Evolutionary conservation across 1,140 invertebrate species (phyloP), one percentile per base, ranked within the genome.

Genomic region (Himalopsyche phryganea): DNA sequence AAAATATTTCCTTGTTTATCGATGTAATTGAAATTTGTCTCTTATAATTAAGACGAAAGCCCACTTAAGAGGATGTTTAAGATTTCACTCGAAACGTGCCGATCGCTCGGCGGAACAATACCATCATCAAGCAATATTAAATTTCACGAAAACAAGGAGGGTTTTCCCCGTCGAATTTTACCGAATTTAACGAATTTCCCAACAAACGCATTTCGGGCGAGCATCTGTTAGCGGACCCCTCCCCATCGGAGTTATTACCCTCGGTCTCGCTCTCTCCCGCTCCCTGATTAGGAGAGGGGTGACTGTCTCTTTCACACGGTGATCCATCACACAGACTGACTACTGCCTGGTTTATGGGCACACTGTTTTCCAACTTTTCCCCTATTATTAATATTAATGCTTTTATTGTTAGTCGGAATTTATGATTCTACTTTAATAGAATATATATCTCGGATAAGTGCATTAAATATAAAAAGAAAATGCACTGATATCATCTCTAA

Each of bases 301-400:
- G 38, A 9, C 7, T 17, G n/a, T 59, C 57, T 52, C 57, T 32
- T 9, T 59, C 49, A 18, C 57, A 52, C 57, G 57, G 57, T 59
- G 49, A 59, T 59, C 57, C 57, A 52, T 59, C 57, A 59, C 57
- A 3, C 4, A 28, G 23, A 28, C 40, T 44, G 55, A 58, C 55
- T 50, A 48, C 47, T 44, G 45, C 32, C 36, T 35, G 48, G 47
- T 50, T 50, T 42, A 13, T 10, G n/a, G 15, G 23, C 11, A 15
- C 48, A 15, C 42, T 4, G 41, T n/a, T 36, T 50, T 35, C 50
- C 40, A 50, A 51, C 38, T 45, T 33, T 50, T 50, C 7, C 4
- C 15, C 35, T 50, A 50, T 19, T 19, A 19, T 10, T 41, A 35
- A 36, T 33, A 52, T 52, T 36, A 52, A 35, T 28, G 23, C 9